Evolutionary conservation across 2,113 vertebrate genomes (phyloP), one percentile per base, ranked within the genome.

Genomic region (Ondatra zibethicus): DNA sequence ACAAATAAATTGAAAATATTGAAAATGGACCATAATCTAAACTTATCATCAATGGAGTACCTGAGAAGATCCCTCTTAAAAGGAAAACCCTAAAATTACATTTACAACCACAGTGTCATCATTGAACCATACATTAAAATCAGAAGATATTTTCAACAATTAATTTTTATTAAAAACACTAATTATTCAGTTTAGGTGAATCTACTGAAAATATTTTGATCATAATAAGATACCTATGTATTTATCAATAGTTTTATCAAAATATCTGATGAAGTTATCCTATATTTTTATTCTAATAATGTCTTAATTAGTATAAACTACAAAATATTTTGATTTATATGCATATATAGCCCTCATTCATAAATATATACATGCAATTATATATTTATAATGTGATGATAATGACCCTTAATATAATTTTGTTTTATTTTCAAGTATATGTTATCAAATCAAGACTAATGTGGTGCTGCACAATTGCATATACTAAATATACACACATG

Each of bases 101-200:
- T 47, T 76, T 7, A 81, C 1, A 65, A 3, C 27, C 21, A 63
- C 8, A 85, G 11, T 61, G 66, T 27, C 65, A 73, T 39, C 36
- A 50, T 4, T 61, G 23, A 93, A 65, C 73, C 11, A 33, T 2
- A 5, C 16, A 88, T 84, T 68, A n/a, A 27, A 31, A 77, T 11
- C 47, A 29, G 27, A 47, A 47, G 73, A 1, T 27, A 77, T 77
- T 31, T 47, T 77, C 25, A 47, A 76, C 3, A 47, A 9, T 70
- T 80, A 42, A 52, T 76, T 95, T 93, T 88, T 76, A 47, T 45
- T 88, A 45, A 84, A 78, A 89, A 29, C 47, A 25, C 25, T 91
- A 50, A 65, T 0, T 65, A 4, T 68, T 68, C 27, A 91, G 12
- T n/a, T 75, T 68, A 27, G 17, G 29, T 39, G 10, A 92, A n/a